These are phyloP conservation scores for Premnoplex brunnescens DNA, from an alignment of 2,797 vertebrate species.

Conservation along the genomic window DNA sequence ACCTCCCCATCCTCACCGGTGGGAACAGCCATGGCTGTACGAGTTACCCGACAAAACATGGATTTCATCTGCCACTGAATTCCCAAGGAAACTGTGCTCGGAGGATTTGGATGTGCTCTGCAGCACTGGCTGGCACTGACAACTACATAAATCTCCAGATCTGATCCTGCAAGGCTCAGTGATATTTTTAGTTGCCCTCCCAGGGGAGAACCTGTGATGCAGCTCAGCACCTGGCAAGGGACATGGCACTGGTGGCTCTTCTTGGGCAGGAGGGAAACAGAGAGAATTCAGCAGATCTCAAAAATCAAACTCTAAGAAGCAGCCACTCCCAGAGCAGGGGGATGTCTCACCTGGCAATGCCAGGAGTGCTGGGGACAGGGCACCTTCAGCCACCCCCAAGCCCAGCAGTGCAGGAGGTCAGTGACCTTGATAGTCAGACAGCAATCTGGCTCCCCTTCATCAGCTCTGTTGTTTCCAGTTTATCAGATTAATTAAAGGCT, in stretches of 20 bases:
- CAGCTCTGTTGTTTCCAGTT: background rate
- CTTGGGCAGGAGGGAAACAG: background rate
- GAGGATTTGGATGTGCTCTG: background rate
- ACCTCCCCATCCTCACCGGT: fast-evolving
- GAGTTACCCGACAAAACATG: fast-evolving
- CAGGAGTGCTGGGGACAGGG: background rate
- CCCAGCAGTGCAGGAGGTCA: background rate
- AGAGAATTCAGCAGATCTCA: background rate
- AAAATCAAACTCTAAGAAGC: background rate
- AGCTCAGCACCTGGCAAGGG: background rate
- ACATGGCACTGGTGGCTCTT: fast-evolving
- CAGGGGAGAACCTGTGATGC: background rate
- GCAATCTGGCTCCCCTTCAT: background rate
- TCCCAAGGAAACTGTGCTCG: background rate
- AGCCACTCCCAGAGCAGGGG: background rate
- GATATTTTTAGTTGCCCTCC: background rate
- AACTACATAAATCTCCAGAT: background rate
- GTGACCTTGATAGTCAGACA: background rate
- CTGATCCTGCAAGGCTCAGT: background rate
- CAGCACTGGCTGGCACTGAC: background rate
- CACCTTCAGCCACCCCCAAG: background rate
- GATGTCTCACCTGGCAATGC: fast-evolving
- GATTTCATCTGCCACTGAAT: background rate
- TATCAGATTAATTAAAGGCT: background rate
- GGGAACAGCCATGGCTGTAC: fast-evolving